phyloP scores from a whole-genome alignment of 2,888 invertebrate genomes.

The Abrostola triplasia region DNA sequence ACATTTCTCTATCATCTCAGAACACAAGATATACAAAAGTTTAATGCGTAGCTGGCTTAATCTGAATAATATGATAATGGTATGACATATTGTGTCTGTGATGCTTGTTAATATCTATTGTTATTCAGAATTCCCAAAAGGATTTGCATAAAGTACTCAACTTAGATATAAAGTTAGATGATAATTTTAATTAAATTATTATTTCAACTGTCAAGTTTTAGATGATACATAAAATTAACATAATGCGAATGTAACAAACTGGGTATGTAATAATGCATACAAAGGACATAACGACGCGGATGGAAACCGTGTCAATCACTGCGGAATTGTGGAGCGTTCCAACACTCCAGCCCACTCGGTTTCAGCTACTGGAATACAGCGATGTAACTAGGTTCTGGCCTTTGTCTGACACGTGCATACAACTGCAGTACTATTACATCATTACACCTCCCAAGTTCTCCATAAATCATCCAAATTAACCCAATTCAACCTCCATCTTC shows the following conservation, averaged over 20 bases:
- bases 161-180: too few species aligned
- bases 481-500: too few species aligned
- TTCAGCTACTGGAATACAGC: slow-evolving; percentile 37
- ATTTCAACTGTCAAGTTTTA: not conserved
- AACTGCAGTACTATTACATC: too few species aligned
- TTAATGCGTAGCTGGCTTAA: not conserved
- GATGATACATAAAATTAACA: not conserved
- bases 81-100: not conserved
- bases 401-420: not conserved
- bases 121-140: too few species aligned
- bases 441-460: not conserved
- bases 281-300: slow-evolving; percentile 25
- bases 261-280: slow-evolving; percentile 1
- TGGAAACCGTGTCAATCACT: slow-evolving; percentile 42
- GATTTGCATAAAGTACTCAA: too few species aligned
- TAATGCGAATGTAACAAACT: slow-evolving; percentile 2
- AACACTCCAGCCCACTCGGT: slow-evolving; percentile 17
- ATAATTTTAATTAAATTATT: too few species aligned
- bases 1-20: slow-evolving; percentile 13
- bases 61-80: not conserved
- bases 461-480: not conserved
- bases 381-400: slow-evolving; percentile 18
- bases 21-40: slow-evolving; percentile 6
- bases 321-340: slow-evolving; percentile 20
- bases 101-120: too few species aligned